Evolutionary conservation across 2,888 invertebrate genomes (phyloP).

Genomic region (Hanleya hanleyi): DNA sequence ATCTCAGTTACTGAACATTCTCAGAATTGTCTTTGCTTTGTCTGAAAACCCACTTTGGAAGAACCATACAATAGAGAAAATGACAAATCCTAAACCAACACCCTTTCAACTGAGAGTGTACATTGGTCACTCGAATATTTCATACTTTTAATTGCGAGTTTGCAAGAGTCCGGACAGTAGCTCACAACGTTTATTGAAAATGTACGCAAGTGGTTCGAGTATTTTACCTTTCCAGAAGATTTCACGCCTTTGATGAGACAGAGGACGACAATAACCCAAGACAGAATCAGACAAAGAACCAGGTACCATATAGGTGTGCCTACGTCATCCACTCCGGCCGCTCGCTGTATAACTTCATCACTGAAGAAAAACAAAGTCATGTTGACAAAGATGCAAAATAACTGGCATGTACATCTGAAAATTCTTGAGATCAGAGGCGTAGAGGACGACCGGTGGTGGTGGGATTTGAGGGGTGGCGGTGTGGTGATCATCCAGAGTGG

Average conservation of each 20-base stretch:
- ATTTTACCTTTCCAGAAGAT: constrained; percentile 61
- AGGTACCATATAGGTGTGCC: constrained; percentile 60
- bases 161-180: too few relatives aligned
- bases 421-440: too few relatives aligned
- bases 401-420: too few relatives aligned
- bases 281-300: constrained; percentile 56
- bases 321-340: constrained; percentile 46
- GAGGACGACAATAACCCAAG: constrained; percentile 61
- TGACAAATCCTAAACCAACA: too few relatives aligned
- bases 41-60: background rate
- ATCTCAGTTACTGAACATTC: too few relatives aligned
- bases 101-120: background rate
- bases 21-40: too few relatives aligned
- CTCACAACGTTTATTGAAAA: too few relatives aligned
- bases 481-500: too few relatives aligned
- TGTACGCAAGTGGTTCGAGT: background rate
- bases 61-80: background rate
- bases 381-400: background rate
- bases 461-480: too few relatives aligned
- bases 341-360: constrained; percentile 50
- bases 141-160: too few relatives aligned
- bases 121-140: background rate
- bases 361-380: constrained; percentile 32
- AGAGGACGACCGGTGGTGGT: too few relatives aligned
- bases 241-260: constrained; percentile 66